Conservation (phyloP, 2,113 vertebrate genomes). For the Egretta garzetta region DNA sequence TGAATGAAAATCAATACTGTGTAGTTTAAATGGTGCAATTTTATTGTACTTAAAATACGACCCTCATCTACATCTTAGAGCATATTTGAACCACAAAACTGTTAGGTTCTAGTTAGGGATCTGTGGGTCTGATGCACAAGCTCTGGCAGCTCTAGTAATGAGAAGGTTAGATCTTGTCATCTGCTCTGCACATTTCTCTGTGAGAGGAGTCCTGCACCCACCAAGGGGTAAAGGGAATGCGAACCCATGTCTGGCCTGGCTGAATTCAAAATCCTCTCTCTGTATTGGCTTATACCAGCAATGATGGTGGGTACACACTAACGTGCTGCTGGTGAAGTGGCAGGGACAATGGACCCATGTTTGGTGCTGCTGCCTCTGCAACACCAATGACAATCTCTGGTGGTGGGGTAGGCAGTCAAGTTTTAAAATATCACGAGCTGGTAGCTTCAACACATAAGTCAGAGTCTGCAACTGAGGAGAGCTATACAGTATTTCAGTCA, state of each 20-base stretch:
- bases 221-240: not conserved
- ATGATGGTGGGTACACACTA: not conserved
- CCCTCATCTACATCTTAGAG: not conserved
- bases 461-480: not conserved
- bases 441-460: not conserved
- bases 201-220: not conserved
- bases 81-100: not conserved
- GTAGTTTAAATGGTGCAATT: not conserved
- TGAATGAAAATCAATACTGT: not conserved
- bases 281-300: not conserved
- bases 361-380: not conserved
- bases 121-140: not conserved
- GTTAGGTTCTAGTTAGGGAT: not conserved
- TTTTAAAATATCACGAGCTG: not conserved
- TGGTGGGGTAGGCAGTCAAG: too few relatives aligned
- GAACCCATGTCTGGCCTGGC: rapidly evolving
- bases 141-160: not conserved
- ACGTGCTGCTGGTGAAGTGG: rapidly evolving
- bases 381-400: not conserved
- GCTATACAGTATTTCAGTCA: not conserved
- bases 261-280: not conserved
- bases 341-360: rapidly evolving
- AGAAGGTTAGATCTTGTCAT: not conserved
- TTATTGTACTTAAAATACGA: not conserved
- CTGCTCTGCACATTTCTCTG: not conserved